Evolutionary conservation across 2,888 invertebrate genomes (phyloP).

Genomic region (Fragum sueziense): DNA sequence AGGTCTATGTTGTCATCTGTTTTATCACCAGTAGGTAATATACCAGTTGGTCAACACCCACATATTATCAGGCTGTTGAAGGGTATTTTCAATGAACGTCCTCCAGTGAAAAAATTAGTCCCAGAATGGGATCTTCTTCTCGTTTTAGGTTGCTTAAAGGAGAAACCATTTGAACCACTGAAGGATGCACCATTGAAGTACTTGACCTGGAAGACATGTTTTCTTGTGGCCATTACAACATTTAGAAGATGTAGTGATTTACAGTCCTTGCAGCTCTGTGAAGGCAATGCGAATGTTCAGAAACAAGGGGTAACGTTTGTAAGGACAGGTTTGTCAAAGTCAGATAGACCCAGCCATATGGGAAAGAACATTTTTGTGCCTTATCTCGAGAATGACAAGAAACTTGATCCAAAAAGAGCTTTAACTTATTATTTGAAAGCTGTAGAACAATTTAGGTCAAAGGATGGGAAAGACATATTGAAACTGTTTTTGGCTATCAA

Average conservation of each 20-base stretch:
- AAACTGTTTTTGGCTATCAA: slow-evolving; percentile 18
- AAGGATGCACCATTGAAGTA: slow-evolving; percentile 17
- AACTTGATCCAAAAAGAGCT: slow-evolving; percentile 34
- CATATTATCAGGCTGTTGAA: too few relatives aligned
- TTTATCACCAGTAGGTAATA: too few relatives aligned
- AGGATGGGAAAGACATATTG: background rate
- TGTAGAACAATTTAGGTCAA: background rate
- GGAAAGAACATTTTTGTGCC: slow-evolving; percentile 29
- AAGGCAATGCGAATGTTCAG: slow-evolving; percentile 24
- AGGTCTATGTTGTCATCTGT: slow-evolving; percentile 38
- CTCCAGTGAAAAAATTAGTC: too few relatives aligned
- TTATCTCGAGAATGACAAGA: slow-evolving; percentile 17
- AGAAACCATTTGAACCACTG: slow-evolving; percentile 18
- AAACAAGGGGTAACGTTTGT: slow-evolving; percentile 25
- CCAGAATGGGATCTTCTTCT: too few relatives aligned
- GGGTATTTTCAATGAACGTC: too few relatives aligned
- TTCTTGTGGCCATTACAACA: slow-evolving; percentile 35
- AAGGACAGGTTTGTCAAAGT: slow-evolving; percentile 8
- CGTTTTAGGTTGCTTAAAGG: background rate
- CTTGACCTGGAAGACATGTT: slow-evolving; percentile 26
- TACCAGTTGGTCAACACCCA: too few relatives aligned
- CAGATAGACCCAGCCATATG: slow-evolving; percentile 25
- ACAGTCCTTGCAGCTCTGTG: slow-evolving; percentile 29
- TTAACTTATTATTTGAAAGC: slow-evolving; percentile 2
- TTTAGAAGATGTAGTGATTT: slow-evolving; percentile 36